Conservation (phyloP, 2,888 invertebrate species). For the Pinctada fucata region DNA sequence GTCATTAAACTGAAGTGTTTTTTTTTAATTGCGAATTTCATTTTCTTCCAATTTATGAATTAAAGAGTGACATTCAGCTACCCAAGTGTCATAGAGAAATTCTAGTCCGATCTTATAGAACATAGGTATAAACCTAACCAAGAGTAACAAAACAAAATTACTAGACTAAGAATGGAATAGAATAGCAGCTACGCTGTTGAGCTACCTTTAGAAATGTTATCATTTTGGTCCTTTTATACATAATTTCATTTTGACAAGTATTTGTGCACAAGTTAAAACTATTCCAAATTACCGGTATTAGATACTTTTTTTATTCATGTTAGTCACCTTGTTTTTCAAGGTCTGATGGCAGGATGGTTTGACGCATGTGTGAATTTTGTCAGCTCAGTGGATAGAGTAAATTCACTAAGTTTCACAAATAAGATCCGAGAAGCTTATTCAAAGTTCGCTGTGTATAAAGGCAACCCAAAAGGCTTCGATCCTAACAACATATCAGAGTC, state of each 20-base stretch:
- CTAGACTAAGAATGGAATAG: too few relatives aligned
- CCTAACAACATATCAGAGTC: conserved; percentile 24
- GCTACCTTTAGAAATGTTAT: not conserved
- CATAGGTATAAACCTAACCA: too few relatives aligned
- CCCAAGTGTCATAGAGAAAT: too few relatives aligned
- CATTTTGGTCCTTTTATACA: not conserved
- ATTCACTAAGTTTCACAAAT: conserved; percentile 45
- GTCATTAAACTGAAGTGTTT: too few relatives aligned
- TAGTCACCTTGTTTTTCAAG: conserved; percentile 21
- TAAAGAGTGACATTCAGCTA: too few relatives aligned
- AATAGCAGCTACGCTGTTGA: too few relatives aligned
- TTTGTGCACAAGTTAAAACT: not conserved
- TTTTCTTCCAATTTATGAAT: too few relatives aligned
- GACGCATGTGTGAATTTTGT: conserved; percentile 48
- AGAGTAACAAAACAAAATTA: not conserved
- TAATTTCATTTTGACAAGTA: not conserved
- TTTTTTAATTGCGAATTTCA: too few relatives aligned
- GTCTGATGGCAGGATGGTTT: conserved; percentile 54
- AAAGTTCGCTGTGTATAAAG: conserved; percentile 44
- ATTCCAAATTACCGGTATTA: not conserved
- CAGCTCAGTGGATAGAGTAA: conserved; percentile 38
- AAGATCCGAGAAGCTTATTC: conserved; percentile 34
- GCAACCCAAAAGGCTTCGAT: conserved; percentile 47
- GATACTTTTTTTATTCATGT: too few relatives aligned
- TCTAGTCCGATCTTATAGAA: too few relatives aligned